Base-by-base conservation (phyloP, 2,113 vertebrate genomes). In the Onychostoma macrolepis region DNA sequence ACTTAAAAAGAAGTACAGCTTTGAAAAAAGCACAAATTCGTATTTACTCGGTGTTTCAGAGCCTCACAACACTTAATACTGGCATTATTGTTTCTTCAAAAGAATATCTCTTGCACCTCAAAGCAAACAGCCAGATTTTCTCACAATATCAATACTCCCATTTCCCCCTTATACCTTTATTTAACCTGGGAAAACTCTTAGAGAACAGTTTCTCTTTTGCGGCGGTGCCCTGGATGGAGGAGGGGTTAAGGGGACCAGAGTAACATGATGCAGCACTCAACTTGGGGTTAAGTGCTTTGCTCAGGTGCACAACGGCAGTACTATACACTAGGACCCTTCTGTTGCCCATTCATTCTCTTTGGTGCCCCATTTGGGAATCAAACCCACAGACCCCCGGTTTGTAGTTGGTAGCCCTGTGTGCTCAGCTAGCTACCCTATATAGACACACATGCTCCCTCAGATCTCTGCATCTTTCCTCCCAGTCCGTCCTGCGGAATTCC, bases 251-350 rank as follows among this genome's bases (percentile, higher is more conserved):
- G 74, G 86, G 84, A 86, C 58, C 84, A 88, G 79, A 69, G 89
- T 89, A 89, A 89, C 89, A 89, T 86, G 89, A 89, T 89, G 89
- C 89, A 89, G 89, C 86, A 80, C 89, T 89, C 89, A 89, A 88
- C 89, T 83, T 88, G 87, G 86, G 89, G 89, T 89, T 89, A 89
- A 89, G 89, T 89, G 89, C 89, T 89, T 88, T 86, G 80, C 89
- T 89, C 86, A 89, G 89, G 89, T 89, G 85, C 89, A 89, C 84
- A 89, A 88, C 86, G 67, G 86, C 83, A 80, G 89, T 88, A 86
- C 85, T 89, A 79, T 89, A 89, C 75, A 84, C 86, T 83, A 71
- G 89, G 86, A 89, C 86, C 89, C 86, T 88, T 87, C 85, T 82
- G 78, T 89, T 88, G 45, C 76, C 86, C 84, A 89, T 88, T 89